Evolutionary conservation across 2,113 vertebrate species (phyloP).

Genomic region (Colaptes auratus): DNA sequence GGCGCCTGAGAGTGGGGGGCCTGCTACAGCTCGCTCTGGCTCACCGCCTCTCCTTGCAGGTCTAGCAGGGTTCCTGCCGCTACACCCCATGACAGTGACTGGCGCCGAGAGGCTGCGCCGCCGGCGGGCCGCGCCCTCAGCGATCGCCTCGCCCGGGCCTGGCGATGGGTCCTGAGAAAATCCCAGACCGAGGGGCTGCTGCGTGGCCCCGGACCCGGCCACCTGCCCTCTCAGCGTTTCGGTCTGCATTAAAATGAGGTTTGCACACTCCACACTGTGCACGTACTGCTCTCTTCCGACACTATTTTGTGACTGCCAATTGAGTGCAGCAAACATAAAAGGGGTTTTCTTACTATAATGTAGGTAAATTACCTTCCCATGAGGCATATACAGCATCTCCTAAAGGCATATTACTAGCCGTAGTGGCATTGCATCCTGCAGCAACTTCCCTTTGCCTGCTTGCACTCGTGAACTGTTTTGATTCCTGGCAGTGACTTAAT

Average conservation of each 20-base stretch:
- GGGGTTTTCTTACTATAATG: fast-evolving
- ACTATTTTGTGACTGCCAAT: fast-evolving
- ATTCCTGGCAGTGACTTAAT: neutral
- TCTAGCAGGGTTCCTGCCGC: conserved; percentile 45
- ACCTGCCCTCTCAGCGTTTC: fast-evolving
- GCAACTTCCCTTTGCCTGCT: neutral
- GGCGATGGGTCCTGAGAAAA: neutral
- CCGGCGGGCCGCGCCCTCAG: neutral
- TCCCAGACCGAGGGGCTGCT: fast-evolving
- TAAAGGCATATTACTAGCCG: fast-evolving
- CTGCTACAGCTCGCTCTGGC: neutral
- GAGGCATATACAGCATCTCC: fast-evolving
- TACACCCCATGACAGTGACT: conserved; percentile 61
- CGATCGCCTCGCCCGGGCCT: fast-evolving
- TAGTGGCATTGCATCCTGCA: fast-evolving
- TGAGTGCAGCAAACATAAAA: fast-evolving
- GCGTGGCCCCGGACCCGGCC: fast-evolving
- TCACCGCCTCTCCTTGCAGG: neutral
- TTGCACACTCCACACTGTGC: fast-evolving
- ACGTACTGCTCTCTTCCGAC: neutral
- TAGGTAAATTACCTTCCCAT: fast-evolving
- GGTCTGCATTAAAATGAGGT: neutral
- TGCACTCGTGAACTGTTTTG: fast-evolving
- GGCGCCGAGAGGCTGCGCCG: conserved; percentile 37
- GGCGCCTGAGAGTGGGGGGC: fast-evolving